Evolutionary conservation across 2,113 vertebrate genomes (phyloP), one percentile per base, ranked within the genome.

Genomic region (Nematolebias whitei): DNA sequence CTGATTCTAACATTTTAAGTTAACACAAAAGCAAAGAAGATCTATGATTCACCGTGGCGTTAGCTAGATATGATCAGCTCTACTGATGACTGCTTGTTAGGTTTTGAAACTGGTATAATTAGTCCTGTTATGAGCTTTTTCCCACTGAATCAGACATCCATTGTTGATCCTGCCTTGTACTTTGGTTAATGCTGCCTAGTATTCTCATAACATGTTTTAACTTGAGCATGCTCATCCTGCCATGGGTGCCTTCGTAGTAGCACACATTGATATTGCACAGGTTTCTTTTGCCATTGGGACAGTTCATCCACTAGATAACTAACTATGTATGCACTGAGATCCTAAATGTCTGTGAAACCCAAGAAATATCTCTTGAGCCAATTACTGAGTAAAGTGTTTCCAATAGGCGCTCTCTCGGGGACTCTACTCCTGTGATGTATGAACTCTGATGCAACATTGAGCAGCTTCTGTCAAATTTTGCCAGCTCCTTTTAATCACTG

Each of bases 321-420:
- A 58, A 74, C 63, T 63, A 59, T 55, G 38, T 45, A 63, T 63
- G 64, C 81, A 53, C 60, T 23, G 58, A 76, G 72, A 64, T 74
- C 73, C 54, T 84, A 56, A 85, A 86, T 64, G 56, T 79, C 75
- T 68, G 40, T 45, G 54, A 79, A 83, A 67, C 45, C 68, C 60
- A 41, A 69, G 61, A 75, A 62, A 52, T 58, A 67, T 71, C 65
- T 80, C 80, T 74, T 72, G 41, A 75, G 71, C 76, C 82, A 83
- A 77, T 85, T 84, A 85, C 69, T 71, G 78, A 74, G 61, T 70
- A 68, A 79, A 84, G 66, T 74, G 78, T 80, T 83, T 86, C 76
- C 84, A 87, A 79, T 74, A 63, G 72, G 41, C 59, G 12, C 69
- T 69, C 52, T 76, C 63, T 26, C 54, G 44, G 60, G 74, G 50